phyloP scores from a whole-genome alignment of 2,113 vertebrate species.

The Physeter macrocephalus region DNA sequence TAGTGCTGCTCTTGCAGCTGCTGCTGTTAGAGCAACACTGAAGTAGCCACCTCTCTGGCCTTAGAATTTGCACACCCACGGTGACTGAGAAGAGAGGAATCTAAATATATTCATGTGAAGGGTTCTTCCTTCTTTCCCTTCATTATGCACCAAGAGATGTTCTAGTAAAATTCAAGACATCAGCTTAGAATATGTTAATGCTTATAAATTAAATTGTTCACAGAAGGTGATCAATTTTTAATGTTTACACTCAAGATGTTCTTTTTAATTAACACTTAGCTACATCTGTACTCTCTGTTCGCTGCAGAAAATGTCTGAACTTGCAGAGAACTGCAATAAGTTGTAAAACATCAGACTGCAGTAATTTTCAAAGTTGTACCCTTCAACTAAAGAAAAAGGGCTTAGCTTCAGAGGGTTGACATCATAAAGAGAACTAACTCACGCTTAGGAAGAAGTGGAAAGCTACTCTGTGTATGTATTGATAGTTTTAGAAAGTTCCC shows the following conservation, averaged over 20 bases:
- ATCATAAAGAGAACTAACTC: background rate
- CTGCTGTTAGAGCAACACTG: background rate
- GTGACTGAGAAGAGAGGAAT: slow-evolving; percentile 38
- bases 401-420: background rate
- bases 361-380: slow-evolving; percentile 25
- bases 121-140: background rate
- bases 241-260: slow-evolving; percentile 78
- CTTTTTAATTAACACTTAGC: slow-evolving; percentile 74
- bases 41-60: background rate
- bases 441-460: background rate
- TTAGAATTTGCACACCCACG: background rate
- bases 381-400: slow-evolving; percentile 1
- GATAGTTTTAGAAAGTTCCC: background rate
- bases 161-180: slow-evolving; percentile 66
- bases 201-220: slow-evolving; percentile 73
- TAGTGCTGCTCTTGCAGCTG: background rate
- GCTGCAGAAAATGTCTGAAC: slow-evolving; percentile 52
- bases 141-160: slow-evolving; percentile 38
- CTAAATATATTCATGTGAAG: slow-evolving; percentile 22
- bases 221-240: slow-evolving; percentile 77
- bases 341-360: slow-evolving; percentile 31
- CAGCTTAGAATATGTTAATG: slow-evolving; percentile 68
- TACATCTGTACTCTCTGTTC: slow-evolving; percentile 70
- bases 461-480: background rate
- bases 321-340: slow-evolving; percentile 44